A percentile compares a stretch with the other conserved stretches of the same genome.
phyloP scores from a whole-genome alignment of 1,140 invertebrate species.

The Aphis craccivora region DNA sequence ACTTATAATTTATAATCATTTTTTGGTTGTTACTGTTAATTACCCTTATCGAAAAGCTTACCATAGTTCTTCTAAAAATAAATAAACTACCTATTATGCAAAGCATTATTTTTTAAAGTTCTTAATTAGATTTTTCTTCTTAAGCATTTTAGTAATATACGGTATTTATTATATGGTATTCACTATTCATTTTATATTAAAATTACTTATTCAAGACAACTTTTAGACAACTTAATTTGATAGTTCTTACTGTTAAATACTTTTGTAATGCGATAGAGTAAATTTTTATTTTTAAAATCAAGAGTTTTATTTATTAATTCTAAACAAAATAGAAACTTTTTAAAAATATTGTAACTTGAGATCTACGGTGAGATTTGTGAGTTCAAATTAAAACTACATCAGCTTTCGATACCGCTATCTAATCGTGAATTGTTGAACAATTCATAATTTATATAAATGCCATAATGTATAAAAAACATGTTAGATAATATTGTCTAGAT shows the following conservation, averaged over 20 bases:
- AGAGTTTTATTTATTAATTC: background rate
- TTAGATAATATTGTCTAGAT: slow-evolving; percentile 15
- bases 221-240: too few species aligned
- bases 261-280: background rate
- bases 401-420: slow-evolving; percentile 3
- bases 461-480: background rate
- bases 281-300: background rate
- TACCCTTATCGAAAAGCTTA: too few species aligned
- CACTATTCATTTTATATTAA: too few species aligned
- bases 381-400: background rate
- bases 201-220: too few species aligned
- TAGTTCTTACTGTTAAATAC: background rate
- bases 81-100: too few species aligned
- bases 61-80: too few species aligned
- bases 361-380: background rate
- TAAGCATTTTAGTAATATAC: too few species aligned
- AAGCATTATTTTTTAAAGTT: too few species aligned
- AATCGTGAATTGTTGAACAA: background rate
- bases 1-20: too few species aligned
- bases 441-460: background rate
- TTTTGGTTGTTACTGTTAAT: too few species aligned
- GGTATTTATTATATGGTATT: too few species aligned
- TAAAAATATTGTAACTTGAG: background rate
- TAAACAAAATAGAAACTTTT: slow-evolving; percentile 36
- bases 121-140: too few species aligned